Conservation (phyloP, 2,888 invertebrate genomes). For the Caenorhabditis becei region DNA sequence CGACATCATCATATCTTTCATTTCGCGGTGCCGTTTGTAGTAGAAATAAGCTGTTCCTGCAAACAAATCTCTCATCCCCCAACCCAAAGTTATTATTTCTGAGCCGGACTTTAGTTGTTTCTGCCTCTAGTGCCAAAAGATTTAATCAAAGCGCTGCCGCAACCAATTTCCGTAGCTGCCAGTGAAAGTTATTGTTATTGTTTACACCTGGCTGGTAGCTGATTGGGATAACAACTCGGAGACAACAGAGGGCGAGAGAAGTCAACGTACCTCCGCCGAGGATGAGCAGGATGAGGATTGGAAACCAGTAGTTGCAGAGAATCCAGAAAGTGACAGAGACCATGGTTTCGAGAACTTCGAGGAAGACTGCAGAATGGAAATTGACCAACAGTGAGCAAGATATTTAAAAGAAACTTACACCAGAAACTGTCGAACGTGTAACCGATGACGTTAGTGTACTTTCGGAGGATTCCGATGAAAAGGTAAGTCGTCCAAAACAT, state of each 20-base stretch:
- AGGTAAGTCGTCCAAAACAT: background rate
- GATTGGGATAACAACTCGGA: no score
- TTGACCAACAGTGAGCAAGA: background rate
- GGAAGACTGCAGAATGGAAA: background rate
- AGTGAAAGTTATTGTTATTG: no score
- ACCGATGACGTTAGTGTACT: slow-evolving; percentile 13
- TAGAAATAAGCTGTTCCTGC: slow-evolving; percentile 5
- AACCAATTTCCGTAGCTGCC: no score
- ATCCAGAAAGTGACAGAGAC: background rate
- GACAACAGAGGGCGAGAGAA: no score
- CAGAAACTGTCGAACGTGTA: background rate
- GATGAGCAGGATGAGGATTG: background rate
- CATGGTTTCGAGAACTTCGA: no score
- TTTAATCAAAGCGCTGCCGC: no score
- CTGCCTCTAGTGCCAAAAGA: no score
- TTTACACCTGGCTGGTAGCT: background rate
- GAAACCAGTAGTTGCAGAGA: slow-evolving; percentile 5
- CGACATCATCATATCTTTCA: slow-evolving; percentile 13
- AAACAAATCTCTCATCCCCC: no score
- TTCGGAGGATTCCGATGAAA: background rate
- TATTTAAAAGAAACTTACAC: background rate
- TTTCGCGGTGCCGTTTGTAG: slow-evolving; percentile 7
- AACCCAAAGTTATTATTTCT: no score
- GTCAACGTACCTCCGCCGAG: background rate
- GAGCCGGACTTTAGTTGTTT: no score